A percentile compares a stretch with the other conserved stretches of the same genome.
Evolutionary conservation across 2,113 vertebrate species (phyloP).

Genomic region (Grus americana): DNA sequence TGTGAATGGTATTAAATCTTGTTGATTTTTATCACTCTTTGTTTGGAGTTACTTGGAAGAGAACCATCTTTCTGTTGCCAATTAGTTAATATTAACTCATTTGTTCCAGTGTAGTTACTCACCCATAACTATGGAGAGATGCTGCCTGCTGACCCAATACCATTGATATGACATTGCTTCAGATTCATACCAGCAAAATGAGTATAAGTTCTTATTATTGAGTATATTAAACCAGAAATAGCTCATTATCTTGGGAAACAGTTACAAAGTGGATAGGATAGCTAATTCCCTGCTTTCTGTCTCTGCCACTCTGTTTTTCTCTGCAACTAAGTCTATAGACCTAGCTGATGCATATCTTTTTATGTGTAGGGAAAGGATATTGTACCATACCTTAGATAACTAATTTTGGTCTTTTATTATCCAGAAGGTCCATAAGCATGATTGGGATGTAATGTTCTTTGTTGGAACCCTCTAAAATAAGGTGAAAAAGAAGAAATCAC

Average conservation of each 20-base stretch:
- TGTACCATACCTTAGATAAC: background rate
- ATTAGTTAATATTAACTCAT: constrained; percentile 67
- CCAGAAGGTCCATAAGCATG: background rate
- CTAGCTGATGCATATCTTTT: background rate
- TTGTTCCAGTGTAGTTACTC: constrained; percentile 60
- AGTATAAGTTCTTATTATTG: background rate
- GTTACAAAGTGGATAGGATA: background rate
- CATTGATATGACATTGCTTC: constrained; percentile 24
- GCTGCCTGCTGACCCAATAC: constrained; percentile 11
- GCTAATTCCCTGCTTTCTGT: background rate
- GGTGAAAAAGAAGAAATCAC: background rate
- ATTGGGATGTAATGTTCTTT: background rate
- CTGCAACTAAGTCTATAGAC: background rate
- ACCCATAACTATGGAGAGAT: constrained; percentile 48
- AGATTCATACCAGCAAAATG: background rate
- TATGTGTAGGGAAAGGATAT: background rate
- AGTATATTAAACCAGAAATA: background rate
- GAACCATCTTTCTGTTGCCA: constrained; percentile 45
- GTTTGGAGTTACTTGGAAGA: constrained; percentile 53
- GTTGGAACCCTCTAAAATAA: background rate
- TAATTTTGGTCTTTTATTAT: background rate
- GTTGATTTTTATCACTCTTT: constrained; percentile 67
- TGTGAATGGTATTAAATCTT: constrained; percentile 38
- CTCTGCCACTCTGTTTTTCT: background rate
- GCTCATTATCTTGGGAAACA: background rate